These are phyloP conservation scores for Metopolophium dirhodum DNA, from an alignment of 1,140 invertebrate species.

Conservation along the genomic window DNA sequence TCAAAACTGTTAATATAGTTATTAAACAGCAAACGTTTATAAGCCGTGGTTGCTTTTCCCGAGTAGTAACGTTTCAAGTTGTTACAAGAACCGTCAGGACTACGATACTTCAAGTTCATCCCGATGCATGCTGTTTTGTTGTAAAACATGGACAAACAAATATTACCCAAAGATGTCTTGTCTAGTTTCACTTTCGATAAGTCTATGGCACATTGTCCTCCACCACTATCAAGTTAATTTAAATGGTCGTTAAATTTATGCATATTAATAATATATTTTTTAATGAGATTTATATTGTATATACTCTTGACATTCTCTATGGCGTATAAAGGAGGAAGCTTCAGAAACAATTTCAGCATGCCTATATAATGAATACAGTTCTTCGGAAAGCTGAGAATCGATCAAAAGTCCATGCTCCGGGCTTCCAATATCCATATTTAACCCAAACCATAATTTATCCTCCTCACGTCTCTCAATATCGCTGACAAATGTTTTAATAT, in stretches of 20 bases:
- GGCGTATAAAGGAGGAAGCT: no score
- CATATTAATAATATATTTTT: no score
- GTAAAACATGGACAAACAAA: not conserved
- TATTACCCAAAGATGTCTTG: constrained; percentile 13
- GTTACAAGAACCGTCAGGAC: constrained; percentile 72
- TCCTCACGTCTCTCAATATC: accelerated
- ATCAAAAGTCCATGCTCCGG: no score
- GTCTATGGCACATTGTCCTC: not conserved
- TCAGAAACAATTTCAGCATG: no score
- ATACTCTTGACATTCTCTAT: no score
- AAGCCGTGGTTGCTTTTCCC: constrained; percentile 68
- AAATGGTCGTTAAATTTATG: not conserved
- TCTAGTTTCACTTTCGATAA: constrained; percentile 27
- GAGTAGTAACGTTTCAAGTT: constrained; percentile 69
- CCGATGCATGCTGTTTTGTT: not conserved
- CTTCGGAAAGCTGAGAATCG: no score
- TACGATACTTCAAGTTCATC: constrained; percentile 65
- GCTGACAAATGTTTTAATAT: not conserved
- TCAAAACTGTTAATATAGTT: constrained; percentile 65
- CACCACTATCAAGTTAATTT: no score
- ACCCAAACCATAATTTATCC: no score
- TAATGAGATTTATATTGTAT: no score
- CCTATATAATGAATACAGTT: no score
- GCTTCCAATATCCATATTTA: no score
- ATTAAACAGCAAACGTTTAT: constrained; percentile 65